Percentiles rank a stretch among this genome's conserved stretches.
Conservation (phyloP, 2,888 invertebrate genomes). For the Argyresthia goedartella region DNA sequence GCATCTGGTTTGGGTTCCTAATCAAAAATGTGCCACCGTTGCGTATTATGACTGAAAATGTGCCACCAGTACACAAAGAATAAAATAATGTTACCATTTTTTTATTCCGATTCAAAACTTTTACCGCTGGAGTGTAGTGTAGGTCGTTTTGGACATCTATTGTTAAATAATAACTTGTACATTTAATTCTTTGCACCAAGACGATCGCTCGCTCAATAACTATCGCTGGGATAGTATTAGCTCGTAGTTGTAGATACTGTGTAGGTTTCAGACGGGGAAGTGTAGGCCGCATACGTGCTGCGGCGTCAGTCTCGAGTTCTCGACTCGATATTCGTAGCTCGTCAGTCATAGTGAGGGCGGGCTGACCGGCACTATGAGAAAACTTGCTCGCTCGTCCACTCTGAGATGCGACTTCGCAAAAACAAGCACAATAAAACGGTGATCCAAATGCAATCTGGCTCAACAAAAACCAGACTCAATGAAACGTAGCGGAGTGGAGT, state of each 20-base stretch:
- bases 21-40: too few relatives aligned
- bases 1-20: conserved; percentile 9
- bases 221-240: neutral
- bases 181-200: too few relatives aligned
- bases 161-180: too few relatives aligned
- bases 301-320: conserved; percentile 23
- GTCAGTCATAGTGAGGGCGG: conserved; percentile 36
- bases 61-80: too few relatives aligned
- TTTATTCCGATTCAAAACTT: too few relatives aligned
- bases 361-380: conserved; percentile 60
- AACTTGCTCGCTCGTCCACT: conserved; percentile 43
- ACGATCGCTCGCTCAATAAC: neutral
- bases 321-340: conserved; percentile 37
- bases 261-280: too few relatives aligned
- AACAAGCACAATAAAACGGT: conserved; percentile 27
- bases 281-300: neutral
- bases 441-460: conserved; percentile 28
- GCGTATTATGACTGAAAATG: too few relatives aligned
- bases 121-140: too few relatives aligned
- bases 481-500: neutral
- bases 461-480: neutral
- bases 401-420: conserved; percentile 18
- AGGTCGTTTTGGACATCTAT: too few relatives aligned
- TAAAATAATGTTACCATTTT: too few relatives aligned
- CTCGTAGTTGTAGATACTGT: neutral